Base-by-base conservation (phyloP, 1,140 invertebrate genomes). In the Rhizoglyphus robini region DNA sequence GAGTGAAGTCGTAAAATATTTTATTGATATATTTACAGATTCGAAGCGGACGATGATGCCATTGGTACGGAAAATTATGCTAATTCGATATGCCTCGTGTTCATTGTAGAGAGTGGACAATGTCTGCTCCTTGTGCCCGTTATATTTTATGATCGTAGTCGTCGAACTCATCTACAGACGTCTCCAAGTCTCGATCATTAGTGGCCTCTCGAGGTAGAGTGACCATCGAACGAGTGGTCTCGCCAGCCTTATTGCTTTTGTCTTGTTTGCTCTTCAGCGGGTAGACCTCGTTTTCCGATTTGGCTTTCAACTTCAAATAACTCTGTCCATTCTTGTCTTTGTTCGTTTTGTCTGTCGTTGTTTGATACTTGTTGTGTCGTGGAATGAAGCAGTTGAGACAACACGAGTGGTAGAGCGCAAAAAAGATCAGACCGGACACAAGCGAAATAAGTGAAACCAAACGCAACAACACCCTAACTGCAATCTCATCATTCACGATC, bases 381-480 rank as follows among this genome's bases (percentile, higher is more conserved):
- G 3, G 15, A 32, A 60, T 60, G 15, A 60, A 34, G 36, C 15
- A 60, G 29, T 60, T 38, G 15, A 60, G 29, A 60, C 62, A 67
- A 48, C 49, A 67, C 13, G 48, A 38, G 41, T 68, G 63, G 30
- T 68, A 68, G 15, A 60, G 36, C 18, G 62, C 3, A 29, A 61
- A 25, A n/a, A 68, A 48, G 11, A 65, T 23, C 2, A 62, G 18
- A 20, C 27, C 67, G 25, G 49, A 46, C 18, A 47, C 41, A 2
- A 46, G 27, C 5, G 64, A 27, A 5, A 65, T 34, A 29, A 68
- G 36, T 18, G 54, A 49, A 11, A 29, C 8, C 11, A 68, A 47
- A 15, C 67, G 51, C 1, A 68, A 31, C 32, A 68, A 48, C 15
- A 68, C n/a, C 1, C 67, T 31, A 20, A 51, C 67, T 4, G 49